A percentile compares a stretch with the other conserved stretches of the same genome.
Conservation (phyloP, 2,797 vertebrate species). For the Rhinoraja longicauda region DNA sequence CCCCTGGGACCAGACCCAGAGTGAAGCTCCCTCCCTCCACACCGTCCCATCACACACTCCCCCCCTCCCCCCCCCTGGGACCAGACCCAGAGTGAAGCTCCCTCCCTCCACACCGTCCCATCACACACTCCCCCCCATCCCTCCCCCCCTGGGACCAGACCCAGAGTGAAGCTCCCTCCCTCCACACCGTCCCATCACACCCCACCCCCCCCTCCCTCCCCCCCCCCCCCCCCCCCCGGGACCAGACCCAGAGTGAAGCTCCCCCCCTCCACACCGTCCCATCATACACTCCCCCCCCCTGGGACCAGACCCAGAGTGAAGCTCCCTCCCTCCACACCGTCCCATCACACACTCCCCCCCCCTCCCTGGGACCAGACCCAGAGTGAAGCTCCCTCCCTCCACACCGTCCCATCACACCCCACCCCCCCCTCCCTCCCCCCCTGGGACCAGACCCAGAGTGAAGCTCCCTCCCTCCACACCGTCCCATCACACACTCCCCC, state of each 20-base stretch:
- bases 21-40: neutral
- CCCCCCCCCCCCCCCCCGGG: neutral
- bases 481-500: neutral
- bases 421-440: too few species aligned
- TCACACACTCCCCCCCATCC: constrained; percentile 17
- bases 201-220: too few species aligned
- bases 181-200: neutral
- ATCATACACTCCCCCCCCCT: constrained; percentile 6
- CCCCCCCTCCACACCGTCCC: neutral
- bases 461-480: neutral
- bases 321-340: neutral
- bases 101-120: neutral
- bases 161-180: neutral
- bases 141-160: neutral
- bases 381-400: neutral
- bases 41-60: too few species aligned
- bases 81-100: neutral
- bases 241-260: neutral
- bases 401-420: neutral
- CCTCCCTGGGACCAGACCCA: neutral
- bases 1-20: neutral
- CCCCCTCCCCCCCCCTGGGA: too few species aligned
- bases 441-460: neutral
- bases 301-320: neutral
- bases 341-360: neutral